phyloP scores from a whole-genome alignment of 2,888 invertebrate species.

The Argyra leucocephala region DNA sequence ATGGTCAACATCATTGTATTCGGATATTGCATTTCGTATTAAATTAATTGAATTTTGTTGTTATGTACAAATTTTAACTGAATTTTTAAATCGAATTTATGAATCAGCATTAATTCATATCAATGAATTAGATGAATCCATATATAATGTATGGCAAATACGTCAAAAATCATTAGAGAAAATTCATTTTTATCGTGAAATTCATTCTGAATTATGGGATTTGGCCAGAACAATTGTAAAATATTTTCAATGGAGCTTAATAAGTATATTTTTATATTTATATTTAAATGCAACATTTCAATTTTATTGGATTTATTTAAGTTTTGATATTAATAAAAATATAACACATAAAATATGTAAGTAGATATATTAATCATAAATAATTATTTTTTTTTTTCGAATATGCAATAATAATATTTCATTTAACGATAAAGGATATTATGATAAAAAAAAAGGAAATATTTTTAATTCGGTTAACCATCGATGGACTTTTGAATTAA shows the following conservation, averaged over 20 bases:
- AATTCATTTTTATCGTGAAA: slow-evolving; percentile 5
- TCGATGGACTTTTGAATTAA: too few relatives aligned
- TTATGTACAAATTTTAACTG: not conserved
- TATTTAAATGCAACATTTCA: not conserved
- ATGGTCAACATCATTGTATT: not conserved
- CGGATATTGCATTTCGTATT: not conserved
- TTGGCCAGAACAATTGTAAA: not conserved
- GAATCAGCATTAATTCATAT: not conserved
- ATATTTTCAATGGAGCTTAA: slow-evolving; percentile 3
- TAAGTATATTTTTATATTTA: not conserved
- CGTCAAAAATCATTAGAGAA: slow-evolving; percentile 4
- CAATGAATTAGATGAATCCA: not conserved
- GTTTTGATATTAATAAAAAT: not conserved
- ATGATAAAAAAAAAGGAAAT: too few relatives aligned
- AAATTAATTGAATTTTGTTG: slow-evolving; percentile 9
- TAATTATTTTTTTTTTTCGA: too few relatives aligned
- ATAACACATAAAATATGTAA: not conserved
- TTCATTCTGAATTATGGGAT: not conserved
- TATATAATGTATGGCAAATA: not conserved
- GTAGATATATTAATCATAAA: not conserved
- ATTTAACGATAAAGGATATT: too few relatives aligned
- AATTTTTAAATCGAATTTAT: not conserved
- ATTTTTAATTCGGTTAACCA: too few relatives aligned
- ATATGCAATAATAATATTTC: too few relatives aligned
- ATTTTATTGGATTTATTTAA: not conserved